Percentiles rank a stretch among this genome's conserved stretches.
Conservation (phyloP, 1,140 invertebrate genomes). For the Neomicropteryx cornuta region DNA sequence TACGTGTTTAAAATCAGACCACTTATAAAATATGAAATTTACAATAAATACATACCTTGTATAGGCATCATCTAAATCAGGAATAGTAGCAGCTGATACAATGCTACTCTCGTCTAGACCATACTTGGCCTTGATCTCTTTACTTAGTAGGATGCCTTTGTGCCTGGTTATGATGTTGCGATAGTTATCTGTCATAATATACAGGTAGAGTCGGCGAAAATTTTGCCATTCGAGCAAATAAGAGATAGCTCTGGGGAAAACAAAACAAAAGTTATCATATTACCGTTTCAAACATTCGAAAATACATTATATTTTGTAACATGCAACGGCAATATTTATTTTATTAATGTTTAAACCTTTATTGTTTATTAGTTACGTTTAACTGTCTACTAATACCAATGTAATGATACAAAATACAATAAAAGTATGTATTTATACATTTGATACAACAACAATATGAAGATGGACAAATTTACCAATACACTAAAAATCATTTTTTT, state of each 20-base stretch:
- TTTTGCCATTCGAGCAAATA: conserved; percentile 77
- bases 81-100: conserved; percentile 71
- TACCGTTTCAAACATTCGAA: conserved; percentile 3
- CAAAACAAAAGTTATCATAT: conserved; percentile 9
- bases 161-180: conserved; percentile 74
- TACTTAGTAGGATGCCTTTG: conserved; percentile 60
- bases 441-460: too few species aligned
- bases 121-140: conserved; percentile 58
- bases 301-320: too few species aligned
- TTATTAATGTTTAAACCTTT: too few species aligned
- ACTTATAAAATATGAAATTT: too few species aligned
- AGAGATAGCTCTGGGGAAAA: conserved; percentile 58
- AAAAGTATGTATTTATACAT: too few species aligned
- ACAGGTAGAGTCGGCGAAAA: conserved; percentile 79
- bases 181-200: conserved; percentile 85
- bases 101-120: conserved; percentile 68
- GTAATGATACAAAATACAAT: too few species aligned
- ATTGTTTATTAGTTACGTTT: too few species aligned
- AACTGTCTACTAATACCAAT: too few species aligned
- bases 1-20: too few species aligned
- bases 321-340: too few species aligned
- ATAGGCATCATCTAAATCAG: conserved; percentile 81
- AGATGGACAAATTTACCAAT: too few species aligned
- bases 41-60: conserved; percentile 57
- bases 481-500: too few species aligned